These are phyloP conservation scores for Octodonta nipae DNA, from an alignment of 2,888 invertebrate species.

Conservation along the genomic window DNA sequence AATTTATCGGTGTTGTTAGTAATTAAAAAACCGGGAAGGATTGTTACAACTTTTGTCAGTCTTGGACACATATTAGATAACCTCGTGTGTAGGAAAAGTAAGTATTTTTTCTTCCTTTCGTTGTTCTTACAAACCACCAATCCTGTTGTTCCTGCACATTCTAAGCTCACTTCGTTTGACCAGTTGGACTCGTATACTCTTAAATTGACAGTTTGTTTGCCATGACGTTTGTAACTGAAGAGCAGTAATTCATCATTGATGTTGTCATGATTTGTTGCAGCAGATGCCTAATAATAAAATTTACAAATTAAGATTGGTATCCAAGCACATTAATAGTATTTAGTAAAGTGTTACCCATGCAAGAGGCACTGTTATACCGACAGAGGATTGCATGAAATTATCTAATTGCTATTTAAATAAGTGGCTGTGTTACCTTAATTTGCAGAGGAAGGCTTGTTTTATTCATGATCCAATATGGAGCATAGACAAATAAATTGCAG, in stretches of 20 bases:
- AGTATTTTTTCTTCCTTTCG: constrained; percentile 57
- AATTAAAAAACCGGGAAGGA: constrained; percentile 67
- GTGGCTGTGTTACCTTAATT: constrained; percentile 61
- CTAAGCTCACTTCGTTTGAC: constrained; percentile 50
- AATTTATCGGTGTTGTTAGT: constrained; percentile 53
- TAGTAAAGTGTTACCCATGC: no score
- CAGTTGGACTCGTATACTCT: constrained; percentile 51
- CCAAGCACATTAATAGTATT: no score
- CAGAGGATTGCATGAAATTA: no score
- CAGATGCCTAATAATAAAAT: constrained; percentile 46
- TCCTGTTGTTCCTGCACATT: constrained; percentile 63
- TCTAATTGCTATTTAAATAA: no score
- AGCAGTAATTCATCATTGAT: constrained; percentile 51
- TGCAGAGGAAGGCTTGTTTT: constrained; percentile 73
- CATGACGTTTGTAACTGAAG: constrained; percentile 48
- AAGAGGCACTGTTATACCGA: neutral
- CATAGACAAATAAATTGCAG: constrained; percentile 55
- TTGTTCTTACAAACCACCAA: constrained; percentile 58
- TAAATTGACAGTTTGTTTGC: constrained; percentile 39
- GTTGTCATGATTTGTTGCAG: constrained; percentile 46
- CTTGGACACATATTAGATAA: constrained; percentile 59
- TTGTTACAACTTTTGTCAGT: constrained; percentile 64
- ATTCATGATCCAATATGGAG: constrained; percentile 82
- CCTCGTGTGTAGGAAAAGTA: constrained; percentile 54
- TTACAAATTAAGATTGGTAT: neutral